phyloP scores from a whole-genome alignment of 1,140 invertebrate species.

The Sesamia nonagrioides region DNA sequence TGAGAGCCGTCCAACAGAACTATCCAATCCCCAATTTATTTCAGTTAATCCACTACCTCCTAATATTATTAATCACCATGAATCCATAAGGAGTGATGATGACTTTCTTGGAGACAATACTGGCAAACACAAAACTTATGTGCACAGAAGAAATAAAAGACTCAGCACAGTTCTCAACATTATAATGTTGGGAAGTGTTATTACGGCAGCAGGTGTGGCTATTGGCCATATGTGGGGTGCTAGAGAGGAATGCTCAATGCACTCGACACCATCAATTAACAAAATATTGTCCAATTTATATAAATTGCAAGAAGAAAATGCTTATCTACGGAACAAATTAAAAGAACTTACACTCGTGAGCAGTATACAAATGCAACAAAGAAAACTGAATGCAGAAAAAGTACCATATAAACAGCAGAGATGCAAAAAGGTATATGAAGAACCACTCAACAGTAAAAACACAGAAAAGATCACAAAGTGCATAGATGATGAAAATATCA shows the following conservation, averaged over 20 bases:
- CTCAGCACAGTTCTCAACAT: conserved; percentile 83
- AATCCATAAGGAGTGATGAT: conserved; percentile 62
- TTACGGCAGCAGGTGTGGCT: conserved; percentile 82
- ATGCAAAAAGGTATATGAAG: conserved; percentile 81
- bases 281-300: conserved; percentile 85
- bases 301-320: conserved; percentile 85
- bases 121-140: conserved; percentile 82
- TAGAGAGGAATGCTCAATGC: conserved; percentile 79
- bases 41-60: conserved; percentile 56
- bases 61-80: conserved; percentile 58
- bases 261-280: conserved; percentile 76
- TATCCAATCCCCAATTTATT: conserved; percentile 61
- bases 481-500: conserved; percentile 68
- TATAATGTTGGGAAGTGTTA: conserved; percentile 82
- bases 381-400: conserved; percentile 61
- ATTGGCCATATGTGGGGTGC: conserved; percentile 86
- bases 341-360: conserved; percentile 75
- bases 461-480: conserved; percentile 73
- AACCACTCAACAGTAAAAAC: conserved; percentile 73
- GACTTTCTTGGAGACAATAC: conserved; percentile 71
- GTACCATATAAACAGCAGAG: conserved; percentile 66
- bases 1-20: conserved; percentile 64
- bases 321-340: conserved; percentile 78
- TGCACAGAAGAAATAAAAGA: conserved; percentile 84
- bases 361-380: conserved; percentile 65